Base-by-base conservation (phyloP, 2,113 vertebrate species). In the Ciconia stormi region DNA sequence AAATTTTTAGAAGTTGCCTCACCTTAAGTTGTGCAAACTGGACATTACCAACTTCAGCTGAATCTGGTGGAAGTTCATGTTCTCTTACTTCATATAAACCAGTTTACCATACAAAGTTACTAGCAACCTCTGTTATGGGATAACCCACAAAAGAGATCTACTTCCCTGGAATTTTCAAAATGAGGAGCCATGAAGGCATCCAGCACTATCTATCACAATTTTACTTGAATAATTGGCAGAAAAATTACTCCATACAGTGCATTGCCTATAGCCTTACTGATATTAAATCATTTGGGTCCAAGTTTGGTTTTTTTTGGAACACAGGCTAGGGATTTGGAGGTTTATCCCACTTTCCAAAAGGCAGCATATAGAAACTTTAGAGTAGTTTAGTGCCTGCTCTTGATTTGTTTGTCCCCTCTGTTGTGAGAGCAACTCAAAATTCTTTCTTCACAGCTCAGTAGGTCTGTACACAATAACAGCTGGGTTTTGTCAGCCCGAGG, bases 361-460 rank as follows among this genome's bases (percentile, higher is more conserved):
- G 47, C 71, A 90, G 46, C 59, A 67, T 52, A 44, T 5, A 72
- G 49, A 89, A 61, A 76, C 23, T 53, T 90, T 0, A 20, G 11
- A 71, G 21, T 27, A 87, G 23, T 84, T 91, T 44, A 92, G 47
- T 69, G 80, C 38, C 86, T 93, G 52, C 13, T 82, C 53, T 85
- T 65, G 30, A 47, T 90, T 79, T 90, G 66, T 63, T 91, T 87
- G 61, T 50, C 47, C 73, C 32, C 23, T 82, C 47, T 74, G 65
- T 67, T 62, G 19, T 69, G 61, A 89, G 49, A 80, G 13, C 47
- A 92, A 42, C 62, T 82, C 32, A 17, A 53, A 90, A 77, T 85
- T 87, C 63, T 90, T 82, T 82, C 32, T 72, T 85, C 71, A 88
- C 78, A 94, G 89, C 73, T 85, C 91, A 95, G 82, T 27, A 85